Evolutionary conservation across 2,888 invertebrate species (phyloP).

Genomic region (Drosophila histrio): DNA sequence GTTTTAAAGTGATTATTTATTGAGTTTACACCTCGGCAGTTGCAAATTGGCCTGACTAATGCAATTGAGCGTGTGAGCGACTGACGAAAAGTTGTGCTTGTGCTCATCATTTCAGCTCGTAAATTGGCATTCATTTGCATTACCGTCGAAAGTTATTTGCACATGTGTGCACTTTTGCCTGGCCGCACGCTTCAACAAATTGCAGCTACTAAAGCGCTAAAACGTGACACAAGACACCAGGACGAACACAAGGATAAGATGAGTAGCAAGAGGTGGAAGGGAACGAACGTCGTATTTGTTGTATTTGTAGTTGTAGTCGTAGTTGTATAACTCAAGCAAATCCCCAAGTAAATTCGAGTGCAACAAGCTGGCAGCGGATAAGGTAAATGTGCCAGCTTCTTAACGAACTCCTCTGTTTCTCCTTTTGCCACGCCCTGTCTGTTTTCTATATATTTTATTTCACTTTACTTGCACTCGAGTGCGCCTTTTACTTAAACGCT

Average conservation of each 20-base stretch:
- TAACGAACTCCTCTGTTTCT: background rate
- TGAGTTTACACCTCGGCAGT: constrained; percentile 62
- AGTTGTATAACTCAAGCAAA: constrained; percentile 23
- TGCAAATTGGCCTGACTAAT: constrained; percentile 60
- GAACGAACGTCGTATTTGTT: background rate
- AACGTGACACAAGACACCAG: constrained; percentile 67
- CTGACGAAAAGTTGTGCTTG: constrained; percentile 23
- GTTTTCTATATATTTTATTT: constrained; percentile 22
- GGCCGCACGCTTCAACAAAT: constrained; percentile 64
- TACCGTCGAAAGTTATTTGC: constrained; percentile 74
- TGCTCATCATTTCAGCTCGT: constrained; percentile 39
- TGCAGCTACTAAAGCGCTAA: constrained; percentile 72
- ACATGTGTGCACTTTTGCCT: constrained; percentile 71
- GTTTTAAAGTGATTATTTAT: constrained; percentile 39
- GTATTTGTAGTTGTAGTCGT: background rate
- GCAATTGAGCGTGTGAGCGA: constrained; percentile 40
- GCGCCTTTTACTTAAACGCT: constrained; percentile 61
- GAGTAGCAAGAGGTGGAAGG: background rate
- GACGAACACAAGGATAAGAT: constrained; percentile 22
- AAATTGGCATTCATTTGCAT: constrained; percentile 80
- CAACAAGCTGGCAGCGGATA: constrained; percentile 49
- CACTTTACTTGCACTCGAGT: constrained; percentile 43
- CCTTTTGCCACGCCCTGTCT: constrained; percentile 10
- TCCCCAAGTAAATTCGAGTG: constrained; percentile 54
- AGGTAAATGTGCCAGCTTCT: constrained; percentile 27